Evolutionary conservation across 2,797 vertebrate species (phyloP).

Genomic region (Propithecus deckenii): DNA sequence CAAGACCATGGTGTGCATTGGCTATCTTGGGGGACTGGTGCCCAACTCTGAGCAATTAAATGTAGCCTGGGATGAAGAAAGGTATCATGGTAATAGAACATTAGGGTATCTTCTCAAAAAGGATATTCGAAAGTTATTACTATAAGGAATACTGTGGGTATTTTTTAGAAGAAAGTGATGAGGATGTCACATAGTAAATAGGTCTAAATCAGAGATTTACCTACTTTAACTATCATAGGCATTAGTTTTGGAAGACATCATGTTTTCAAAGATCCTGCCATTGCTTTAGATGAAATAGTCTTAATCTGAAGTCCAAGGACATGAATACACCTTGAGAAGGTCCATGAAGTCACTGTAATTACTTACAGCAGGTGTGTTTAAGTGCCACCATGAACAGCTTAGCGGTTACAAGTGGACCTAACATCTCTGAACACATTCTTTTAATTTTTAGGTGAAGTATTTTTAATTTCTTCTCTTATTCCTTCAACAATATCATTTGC

Average conservation of each 20-base stretch:
- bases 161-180: not conserved
- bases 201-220: not conserved
- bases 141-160: not conserved
- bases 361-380: not conserved
- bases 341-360: not conserved
- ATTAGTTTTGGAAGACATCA: not conserved
- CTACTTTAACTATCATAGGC: not conserved
- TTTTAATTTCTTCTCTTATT: not conserved
- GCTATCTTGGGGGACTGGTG: not conserved
- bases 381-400: not conserved
- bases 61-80: not conserved
- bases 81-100: not conserved
- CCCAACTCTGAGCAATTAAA: not conserved
- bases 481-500: not conserved
- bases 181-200: not conserved
- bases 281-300: not conserved
- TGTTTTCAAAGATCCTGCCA: not conserved
- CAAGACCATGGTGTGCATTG: not conserved
- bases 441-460: not conserved
- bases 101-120: not conserved
- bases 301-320: not conserved
- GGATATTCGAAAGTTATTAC: not conserved
- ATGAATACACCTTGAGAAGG: too few relatives aligned
- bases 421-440: not conserved
- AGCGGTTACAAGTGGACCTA: not conserved